Percentiles rank a stretch among this genome's conserved stretches.
Evolutionary conservation across 2,113 vertebrate genomes (phyloP).

Genomic region (Hippolais icterina): DNA sequence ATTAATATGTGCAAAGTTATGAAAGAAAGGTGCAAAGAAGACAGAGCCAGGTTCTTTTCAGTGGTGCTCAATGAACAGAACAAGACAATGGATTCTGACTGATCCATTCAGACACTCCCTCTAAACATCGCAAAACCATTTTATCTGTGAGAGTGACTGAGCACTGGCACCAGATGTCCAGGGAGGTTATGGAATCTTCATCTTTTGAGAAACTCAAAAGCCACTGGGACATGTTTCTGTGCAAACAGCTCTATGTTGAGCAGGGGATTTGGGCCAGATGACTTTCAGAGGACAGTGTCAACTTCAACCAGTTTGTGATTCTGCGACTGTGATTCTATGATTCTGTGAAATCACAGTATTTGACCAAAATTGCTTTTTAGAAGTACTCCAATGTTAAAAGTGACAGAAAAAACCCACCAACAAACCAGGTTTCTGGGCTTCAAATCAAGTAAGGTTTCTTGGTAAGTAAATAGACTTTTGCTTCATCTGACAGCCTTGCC

Average conservation of each 20-base stretch:
- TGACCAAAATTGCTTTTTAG: background rate
- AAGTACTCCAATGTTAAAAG: background rate
- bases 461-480: background rate
- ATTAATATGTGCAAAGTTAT: background rate
- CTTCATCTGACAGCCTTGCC: background rate
- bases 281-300: background rate
- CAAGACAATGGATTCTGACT: too few species aligned
- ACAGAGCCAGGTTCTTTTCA: background rate
- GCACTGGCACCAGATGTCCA: fast-evolving
- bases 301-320: background rate
- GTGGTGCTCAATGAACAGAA: background rate
- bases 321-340: background rate
- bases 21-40: background rate
- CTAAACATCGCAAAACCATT: background rate
- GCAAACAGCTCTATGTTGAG: fast-evolving
- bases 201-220: background rate
- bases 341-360: background rate
- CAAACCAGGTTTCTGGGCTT: background rate
- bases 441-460: background rate
- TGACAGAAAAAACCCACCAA: background rate
- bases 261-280: background rate
- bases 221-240: background rate
- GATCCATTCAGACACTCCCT: background rate
- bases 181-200: background rate
- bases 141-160: background rate